These are phyloP conservation scores for Chanos chanos DNA, from an alignment of 2,797 vertebrate genomes.

Conservation along the genomic window DNA sequence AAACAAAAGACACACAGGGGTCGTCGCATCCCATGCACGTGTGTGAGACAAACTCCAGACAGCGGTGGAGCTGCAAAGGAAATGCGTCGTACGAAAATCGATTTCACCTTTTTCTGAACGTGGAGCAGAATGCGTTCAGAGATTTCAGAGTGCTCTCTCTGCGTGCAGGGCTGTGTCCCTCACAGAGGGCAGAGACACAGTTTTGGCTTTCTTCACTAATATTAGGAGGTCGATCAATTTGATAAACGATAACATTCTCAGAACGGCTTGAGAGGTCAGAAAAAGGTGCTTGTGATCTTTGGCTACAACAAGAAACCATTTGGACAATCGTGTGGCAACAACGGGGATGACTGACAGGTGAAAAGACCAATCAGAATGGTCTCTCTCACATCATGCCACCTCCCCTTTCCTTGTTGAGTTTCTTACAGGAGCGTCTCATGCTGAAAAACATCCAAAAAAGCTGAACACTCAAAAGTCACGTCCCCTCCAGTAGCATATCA, in stretches of 20 bases:
- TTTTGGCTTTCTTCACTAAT: too few species aligned
- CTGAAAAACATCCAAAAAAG: background rate
- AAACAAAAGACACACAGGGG: too few species aligned
- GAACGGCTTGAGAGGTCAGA: constrained; percentile 36
- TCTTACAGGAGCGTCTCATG: constrained; percentile 16
- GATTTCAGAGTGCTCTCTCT: constrained; percentile 20
- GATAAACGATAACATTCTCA: background rate
- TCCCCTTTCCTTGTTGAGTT: too few species aligned
- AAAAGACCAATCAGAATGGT: background rate
- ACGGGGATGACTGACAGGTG: constrained; percentile 24
- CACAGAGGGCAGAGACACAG: too few species aligned
- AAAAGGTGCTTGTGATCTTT: constrained; percentile 46
- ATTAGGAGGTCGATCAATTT: too few species aligned
- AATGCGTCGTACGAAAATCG: constrained; percentile 46
- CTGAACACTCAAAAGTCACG: background rate
- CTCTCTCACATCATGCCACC: background rate
- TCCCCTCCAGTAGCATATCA: background rate
- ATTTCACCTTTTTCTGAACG: constrained; percentile 64
- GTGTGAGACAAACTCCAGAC: constrained; percentile 15
- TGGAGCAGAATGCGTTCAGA: too few species aligned
- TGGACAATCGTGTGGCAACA: constrained; percentile 34
- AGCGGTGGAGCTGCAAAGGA: constrained; percentile 35
- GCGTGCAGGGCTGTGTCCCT: too few species aligned
- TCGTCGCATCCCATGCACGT: constrained; percentile 24
- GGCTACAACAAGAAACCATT: constrained; percentile 32